These are phyloP conservation scores for Sebastes matsubarae DNA, from an alignment of 2,797 vertebrate genomes.

Conservation along the genomic window DNA sequence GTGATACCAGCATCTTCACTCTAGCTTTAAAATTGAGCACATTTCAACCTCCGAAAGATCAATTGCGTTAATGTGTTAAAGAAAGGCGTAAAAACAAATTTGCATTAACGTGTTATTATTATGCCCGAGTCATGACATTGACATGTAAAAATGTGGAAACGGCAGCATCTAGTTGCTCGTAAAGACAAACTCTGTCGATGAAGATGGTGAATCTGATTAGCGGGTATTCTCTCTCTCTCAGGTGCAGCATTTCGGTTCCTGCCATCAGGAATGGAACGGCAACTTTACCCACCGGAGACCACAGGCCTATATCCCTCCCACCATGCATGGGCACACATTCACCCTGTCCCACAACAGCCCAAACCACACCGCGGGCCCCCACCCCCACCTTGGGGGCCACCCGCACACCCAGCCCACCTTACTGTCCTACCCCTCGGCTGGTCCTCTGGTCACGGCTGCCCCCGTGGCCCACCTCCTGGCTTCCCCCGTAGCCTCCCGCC, in stretches of 20 bases:
- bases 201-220: not conserved
- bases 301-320: constrained; percentile 91
- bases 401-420: constrained; percentile 90
- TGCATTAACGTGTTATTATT: no score
- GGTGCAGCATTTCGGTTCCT: constrained; percentile 93
- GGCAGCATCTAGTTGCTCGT: constrained; percentile 51
- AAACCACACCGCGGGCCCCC: constrained; percentile 85
- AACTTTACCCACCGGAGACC: constrained; percentile 92
- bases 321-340: constrained; percentile 89
- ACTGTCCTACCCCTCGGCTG: constrained; percentile 89
- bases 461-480: constrained; percentile 95
- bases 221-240: constrained; percentile 58
- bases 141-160: constrained; percentile 1
- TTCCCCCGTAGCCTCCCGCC: constrained; percentile 91
- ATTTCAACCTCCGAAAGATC: no score
- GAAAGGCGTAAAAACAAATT: no score
- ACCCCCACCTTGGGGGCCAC: constrained; percentile 87
- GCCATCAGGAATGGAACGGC: constrained; percentile 95
- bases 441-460: constrained; percentile 87
- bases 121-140: not conserved
- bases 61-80: no score
- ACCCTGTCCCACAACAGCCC: constrained; percentile 94
- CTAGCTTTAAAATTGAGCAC: no score
- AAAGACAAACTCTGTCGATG: not conserved
- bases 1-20: no score